Percentiles rank a stretch among this genome's conserved stretches.
Evolutionary conservation across 2,113 vertebrate species (phyloP).

Genomic region (Puntigrus tetrazona): DNA sequence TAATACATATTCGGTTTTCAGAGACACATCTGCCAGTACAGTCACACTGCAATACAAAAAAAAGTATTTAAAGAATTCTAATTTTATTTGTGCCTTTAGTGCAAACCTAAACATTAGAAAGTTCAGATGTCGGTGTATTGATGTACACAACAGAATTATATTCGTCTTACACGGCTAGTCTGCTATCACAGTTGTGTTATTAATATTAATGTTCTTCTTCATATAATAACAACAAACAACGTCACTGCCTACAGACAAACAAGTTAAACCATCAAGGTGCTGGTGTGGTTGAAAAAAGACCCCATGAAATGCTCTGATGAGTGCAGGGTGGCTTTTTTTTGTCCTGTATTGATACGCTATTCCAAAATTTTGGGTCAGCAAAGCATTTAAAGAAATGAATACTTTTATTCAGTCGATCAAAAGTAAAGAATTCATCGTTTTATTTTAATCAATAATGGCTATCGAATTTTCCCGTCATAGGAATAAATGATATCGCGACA

Average conservation of each 20-base stretch:
- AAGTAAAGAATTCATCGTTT: no score
- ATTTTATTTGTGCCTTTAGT: constrained; percentile 67
- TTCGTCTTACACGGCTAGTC: not conserved
- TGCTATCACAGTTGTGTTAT: not conserved
- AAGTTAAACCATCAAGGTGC: not conserved
- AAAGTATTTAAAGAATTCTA: not conserved
- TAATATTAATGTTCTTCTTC: constrained; percentile 6
- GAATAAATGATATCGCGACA: not conserved
- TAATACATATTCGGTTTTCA: no score
- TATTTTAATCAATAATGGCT: no score
- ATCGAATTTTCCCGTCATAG: not conserved
- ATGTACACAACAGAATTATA: not conserved
- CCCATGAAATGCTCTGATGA: not conserved
- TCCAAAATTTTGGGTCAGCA: not conserved
- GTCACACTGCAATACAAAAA: constrained; percentile 55
- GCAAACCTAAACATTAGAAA: constrained; percentile 83
- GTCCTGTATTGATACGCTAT: not conserved
- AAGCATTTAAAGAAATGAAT: no score
- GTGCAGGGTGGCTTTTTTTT: no score
- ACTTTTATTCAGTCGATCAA: no score
- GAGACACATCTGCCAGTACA: constrained; percentile 43
- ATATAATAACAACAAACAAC: no score
- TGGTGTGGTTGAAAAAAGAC: not conserved
- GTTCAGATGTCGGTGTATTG: not conserved
- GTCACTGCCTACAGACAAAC: not conserved